Base-by-base conservation (phyloP, 2,888 invertebrate genomes). In the Tortricodes alternella region DNA sequence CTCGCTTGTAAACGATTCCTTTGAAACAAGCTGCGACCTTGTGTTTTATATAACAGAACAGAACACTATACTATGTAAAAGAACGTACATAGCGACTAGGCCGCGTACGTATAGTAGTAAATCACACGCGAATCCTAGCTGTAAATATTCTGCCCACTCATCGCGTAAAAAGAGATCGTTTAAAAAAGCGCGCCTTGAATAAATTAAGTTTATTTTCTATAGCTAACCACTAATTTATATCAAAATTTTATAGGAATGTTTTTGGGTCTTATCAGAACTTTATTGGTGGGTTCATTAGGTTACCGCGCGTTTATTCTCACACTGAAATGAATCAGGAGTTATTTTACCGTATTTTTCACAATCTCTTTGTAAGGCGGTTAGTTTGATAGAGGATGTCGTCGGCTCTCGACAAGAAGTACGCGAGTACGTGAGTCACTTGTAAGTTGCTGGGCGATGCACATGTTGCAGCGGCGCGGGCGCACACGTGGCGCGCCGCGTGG, bases 81-180 rank as follows among this genome's bases (percentile, higher is more conserved):
- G 27, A 35, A 18, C 23, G 51, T 52, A 46, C 55, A 19, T 49
- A 56, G 51, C 51, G 50, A 37, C 44, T 39, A 34, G 49, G 39
- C 43, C 23, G 46, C 35, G 44, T 59, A 55, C 48, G 50, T 52
- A 55, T 16, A 35, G 41, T 68, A 64, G 76, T 80, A 83, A 82
- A 83, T 83, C 82, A 81, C 76, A 67, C 59, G 70, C 64, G 68
- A 72, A 73, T 70, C 70, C 74, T 71, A 71, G 71, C 76, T 74
- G 74, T 85, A 85, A 82, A 83, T 82, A 85, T 68, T 71, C 78
- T 71, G 69, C 83, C 76, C 79, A 80, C 80, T 66, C 77, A 67
- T 68, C 69, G 76, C 74, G 73, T 50, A 80, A 80, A 74, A 76
- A 65, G 60, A 61, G 56, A 67, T 66, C 60, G 64, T 67, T 71